Percentiles rank a stretch among this genome's conserved stretches.
phyloP scores from a whole-genome alignment of 2,797 vertebrate species.

The Antrozous pallidus region DNA sequence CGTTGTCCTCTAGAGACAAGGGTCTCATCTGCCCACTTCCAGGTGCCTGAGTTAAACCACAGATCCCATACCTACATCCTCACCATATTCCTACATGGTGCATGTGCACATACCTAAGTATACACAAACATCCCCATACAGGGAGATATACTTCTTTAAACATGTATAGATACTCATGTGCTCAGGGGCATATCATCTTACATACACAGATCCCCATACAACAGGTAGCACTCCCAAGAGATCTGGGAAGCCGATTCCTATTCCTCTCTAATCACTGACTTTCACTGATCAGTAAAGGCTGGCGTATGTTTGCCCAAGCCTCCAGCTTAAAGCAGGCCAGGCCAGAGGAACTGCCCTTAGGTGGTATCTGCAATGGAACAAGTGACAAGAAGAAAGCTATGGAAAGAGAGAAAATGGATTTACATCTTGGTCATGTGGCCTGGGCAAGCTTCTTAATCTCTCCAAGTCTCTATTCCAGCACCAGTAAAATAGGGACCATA shows the following conservation, averaged over 20 bases:
- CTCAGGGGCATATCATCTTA: neutral
- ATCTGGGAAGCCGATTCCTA: neutral
- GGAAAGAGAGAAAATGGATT: neutral
- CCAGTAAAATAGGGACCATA: neutral
- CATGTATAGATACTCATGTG: neutral
- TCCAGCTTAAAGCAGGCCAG: conserved; percentile 30
- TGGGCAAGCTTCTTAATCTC: neutral
- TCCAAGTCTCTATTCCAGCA: conserved; percentile 24
- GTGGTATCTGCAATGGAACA: neutral
- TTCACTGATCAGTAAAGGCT: neutral
- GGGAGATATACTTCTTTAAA: conserved; percentile 13
- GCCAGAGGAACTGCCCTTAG: neutral
- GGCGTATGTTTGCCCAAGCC: neutral
- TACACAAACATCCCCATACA: neutral
- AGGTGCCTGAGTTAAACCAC: neutral
- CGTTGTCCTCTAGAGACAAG: conserved; percentile 44
- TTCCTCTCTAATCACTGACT: neutral
- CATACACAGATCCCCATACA: neutral
- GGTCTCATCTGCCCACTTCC: neutral
- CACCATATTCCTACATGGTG: neutral
- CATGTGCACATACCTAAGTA: neutral
- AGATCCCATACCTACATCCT: neutral
- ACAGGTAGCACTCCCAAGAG: neutral
- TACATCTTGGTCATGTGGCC: neutral
- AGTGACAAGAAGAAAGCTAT: conserved; percentile 10